phyloP scores from a whole-genome alignment of 2,888 invertebrate genomes.

The Heliconius aoede region DNA sequence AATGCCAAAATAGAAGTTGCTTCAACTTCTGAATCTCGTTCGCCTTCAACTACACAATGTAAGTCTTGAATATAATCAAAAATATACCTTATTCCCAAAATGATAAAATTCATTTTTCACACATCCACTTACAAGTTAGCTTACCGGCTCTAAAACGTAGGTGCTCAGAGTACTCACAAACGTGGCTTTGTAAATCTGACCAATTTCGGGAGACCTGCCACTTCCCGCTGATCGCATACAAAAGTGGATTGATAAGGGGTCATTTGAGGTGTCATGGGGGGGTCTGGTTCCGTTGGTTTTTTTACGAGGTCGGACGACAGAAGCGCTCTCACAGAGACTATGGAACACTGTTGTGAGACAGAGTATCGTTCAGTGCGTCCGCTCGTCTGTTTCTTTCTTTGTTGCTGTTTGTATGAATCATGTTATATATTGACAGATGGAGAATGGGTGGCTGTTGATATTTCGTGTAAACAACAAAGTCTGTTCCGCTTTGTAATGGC shows the following conservation, averaged over 20 bases:
- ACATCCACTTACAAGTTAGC: slow-evolving; percentile 62
- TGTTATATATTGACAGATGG: slow-evolving; percentile 73
- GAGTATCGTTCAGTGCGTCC: slow-evolving; percentile 71
- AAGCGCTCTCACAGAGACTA: slow-evolving; percentile 76
- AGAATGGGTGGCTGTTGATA: slow-evolving; percentile 36
- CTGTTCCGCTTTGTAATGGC: no score
- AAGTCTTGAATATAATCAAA: slow-evolving; percentile 55
- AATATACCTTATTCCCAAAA: slow-evolving; percentile 58
- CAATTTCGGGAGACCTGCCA: slow-evolving; percentile 65
- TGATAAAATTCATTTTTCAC: slow-evolving; percentile 58
- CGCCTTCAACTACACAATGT: slow-evolving; percentile 74
- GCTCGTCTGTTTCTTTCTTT: slow-evolving; percentile 73
- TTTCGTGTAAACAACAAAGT: not conserved
- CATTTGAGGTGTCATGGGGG: slow-evolving; percentile 44
- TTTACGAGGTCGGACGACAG: slow-evolving; percentile 76
- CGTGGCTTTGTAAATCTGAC: slow-evolving; percentile 75
- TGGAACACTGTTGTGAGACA: slow-evolving; percentile 80
- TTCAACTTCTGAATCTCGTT: slow-evolving; percentile 71
- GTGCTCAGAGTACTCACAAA: slow-evolving; percentile 76
- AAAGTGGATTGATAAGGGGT: slow-evolving; percentile 52
- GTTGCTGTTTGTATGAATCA: slow-evolving; percentile 71
- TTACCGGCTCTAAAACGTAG: slow-evolving; percentile 74
- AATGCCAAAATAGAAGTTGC: slow-evolving; percentile 54
- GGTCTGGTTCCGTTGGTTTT: slow-evolving; percentile 59
- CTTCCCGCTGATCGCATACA: slow-evolving; percentile 56